Percentiles rank a stretch among this genome's conserved stretches.
phyloP scores from a whole-genome alignment of 2,797 vertebrate genomes.

The Rallus crepitans region DNA sequence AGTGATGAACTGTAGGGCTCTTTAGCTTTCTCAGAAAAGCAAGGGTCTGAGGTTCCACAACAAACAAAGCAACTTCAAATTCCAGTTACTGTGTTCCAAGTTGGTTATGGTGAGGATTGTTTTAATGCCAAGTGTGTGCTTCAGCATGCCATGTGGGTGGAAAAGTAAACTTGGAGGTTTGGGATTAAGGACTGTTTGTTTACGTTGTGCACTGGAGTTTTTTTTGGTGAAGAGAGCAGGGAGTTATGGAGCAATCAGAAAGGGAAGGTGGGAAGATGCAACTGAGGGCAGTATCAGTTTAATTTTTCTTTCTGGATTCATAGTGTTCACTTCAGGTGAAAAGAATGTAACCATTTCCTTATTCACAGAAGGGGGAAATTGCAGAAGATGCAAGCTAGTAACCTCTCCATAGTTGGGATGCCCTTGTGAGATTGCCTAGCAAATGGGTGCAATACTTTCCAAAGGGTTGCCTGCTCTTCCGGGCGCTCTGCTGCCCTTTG shows the following conservation, averaged over 20 bases:
- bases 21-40: neutral
- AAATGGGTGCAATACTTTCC: neutral
- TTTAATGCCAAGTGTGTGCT: neutral
- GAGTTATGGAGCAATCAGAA: neutral
- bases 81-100: neutral
- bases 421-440: neutral
- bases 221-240: neutral
- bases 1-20: neutral
- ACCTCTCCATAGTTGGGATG: neutral
- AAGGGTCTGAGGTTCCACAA: neutral
- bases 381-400: neutral
- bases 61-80: neutral
- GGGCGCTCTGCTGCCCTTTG: too few relatives aligned
- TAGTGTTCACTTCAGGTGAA: neutral
- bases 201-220: neutral
- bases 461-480: neutral
- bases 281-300: neutral
- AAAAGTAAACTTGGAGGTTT: neutral
- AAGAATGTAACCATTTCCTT: neutral
- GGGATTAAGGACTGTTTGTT: neutral
- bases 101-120: neutral
- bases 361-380: neutral
- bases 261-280: neutral
- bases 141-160: neutral
- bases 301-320: neutral